Evolutionary conservation across 2,797 vertebrate species (phyloP), one percentile per base, ranked within the genome.

Genomic region (Liasis olivaceus): DNA sequence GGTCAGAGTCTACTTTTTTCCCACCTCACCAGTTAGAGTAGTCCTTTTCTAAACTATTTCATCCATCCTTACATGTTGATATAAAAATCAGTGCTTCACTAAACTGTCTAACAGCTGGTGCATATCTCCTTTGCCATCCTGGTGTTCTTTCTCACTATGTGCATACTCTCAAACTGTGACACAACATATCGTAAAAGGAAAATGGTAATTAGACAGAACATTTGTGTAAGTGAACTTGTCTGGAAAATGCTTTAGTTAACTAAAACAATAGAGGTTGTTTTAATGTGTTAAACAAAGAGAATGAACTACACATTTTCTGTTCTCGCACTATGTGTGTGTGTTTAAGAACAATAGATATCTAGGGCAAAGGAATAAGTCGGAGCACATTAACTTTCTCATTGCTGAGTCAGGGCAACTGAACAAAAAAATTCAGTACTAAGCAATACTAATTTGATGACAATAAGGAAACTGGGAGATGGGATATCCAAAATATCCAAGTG

Each of bases 151-250:
- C 97, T 96, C 95, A 28, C 96, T 89, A 90, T 28, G 94, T 97
- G 95, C 95, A 94, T 95, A 95, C 95, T 96, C 96, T 95, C 96
- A 87, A 95, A 95, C 96, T 97, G 96, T 94, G 94, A 94, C 96
- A 96, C 95, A 97, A 96, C 96, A 97, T 95, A 97, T 96, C 97
- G 97, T 96, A 96, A 96, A 97, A 96, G 94, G 96, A 96, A 98
- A 97, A 97, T 97, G 97, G 95, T 97, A 97, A 98, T 98, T 98
- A 97, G 97, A 97, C 97, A 95, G 95, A 97, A 96, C 89, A 93
- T 96, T 97, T 92, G 91, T 97, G 94, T 94, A 95, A 96, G 94
- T 95, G 96, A 98, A 96, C 96, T 97, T 97, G 96, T 64, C 95
- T 98, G 96, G 97, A 97, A 98, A 98, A 97, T 89, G 95, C 96